These are phyloP conservation scores for Trachymyrmex septentrionalis DNA, from an alignment of 1,140 invertebrate species.

Conservation along the genomic window DNA sequence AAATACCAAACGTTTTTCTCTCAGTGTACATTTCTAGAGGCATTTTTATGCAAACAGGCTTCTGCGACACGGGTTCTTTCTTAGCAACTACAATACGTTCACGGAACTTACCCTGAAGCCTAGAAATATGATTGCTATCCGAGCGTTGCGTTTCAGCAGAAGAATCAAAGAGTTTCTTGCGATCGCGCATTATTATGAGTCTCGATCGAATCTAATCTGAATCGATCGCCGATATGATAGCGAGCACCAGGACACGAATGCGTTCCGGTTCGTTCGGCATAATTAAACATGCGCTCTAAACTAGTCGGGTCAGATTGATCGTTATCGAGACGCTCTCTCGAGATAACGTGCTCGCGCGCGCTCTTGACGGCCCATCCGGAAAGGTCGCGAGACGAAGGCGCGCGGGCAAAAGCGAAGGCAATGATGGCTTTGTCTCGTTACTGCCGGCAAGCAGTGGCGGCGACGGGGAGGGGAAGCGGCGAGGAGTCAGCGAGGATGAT, in stretches of 20 bases:
- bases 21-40: too few species aligned
- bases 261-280: constrained; percentile 38
- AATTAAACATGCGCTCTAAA: constrained; percentile 46
- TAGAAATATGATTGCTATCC: background rate
- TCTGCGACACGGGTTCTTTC: background rate
- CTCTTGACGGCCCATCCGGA: constrained; percentile 35
- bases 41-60: background rate
- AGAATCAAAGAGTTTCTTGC: background rate
- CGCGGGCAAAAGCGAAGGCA: constrained; percentile 49
- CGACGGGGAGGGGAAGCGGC: constrained; percentile 69
- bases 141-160: background rate
- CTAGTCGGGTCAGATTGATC: constrained; percentile 17
- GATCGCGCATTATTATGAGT: constrained; percentile 6
- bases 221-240: constrained; percentile 11
- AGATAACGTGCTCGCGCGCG: constrained; percentile 25
- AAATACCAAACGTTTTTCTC: too few species aligned
- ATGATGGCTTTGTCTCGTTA: constrained; percentile 63
- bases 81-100: background rate
- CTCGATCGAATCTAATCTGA: background rate
- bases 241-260: background rate
- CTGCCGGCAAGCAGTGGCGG: constrained; percentile 32
- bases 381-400: constrained; percentile 56
- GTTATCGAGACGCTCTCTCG: constrained; percentile 40
- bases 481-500: constrained; percentile 72
- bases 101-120: background rate